phyloP scores from a whole-genome alignment of 1,140 invertebrate species.

The Drosophila rufa region DNA sequence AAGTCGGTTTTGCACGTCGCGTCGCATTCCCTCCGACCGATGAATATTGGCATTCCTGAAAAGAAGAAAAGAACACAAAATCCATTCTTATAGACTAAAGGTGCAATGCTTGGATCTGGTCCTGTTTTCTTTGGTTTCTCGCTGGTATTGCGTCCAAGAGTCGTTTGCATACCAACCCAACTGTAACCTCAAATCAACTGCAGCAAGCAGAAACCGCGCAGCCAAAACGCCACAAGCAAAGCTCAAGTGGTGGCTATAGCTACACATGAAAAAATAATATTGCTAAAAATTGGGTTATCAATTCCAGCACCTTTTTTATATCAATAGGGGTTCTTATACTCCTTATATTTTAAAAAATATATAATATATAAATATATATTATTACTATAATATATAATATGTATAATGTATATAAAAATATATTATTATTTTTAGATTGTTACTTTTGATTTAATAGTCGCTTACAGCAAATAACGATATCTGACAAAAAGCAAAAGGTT shows the following conservation, averaged over 20 bases:
- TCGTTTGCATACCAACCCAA: conserved; percentile 69
- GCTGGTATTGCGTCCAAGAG: conserved; percentile 25
- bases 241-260: conserved; percentile 13
- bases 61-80: conserved; percentile 52
- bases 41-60: conserved; percentile 21
- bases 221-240: conserved; percentile 19
- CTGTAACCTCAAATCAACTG: conserved; percentile 23
- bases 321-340: background rate
- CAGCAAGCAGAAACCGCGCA: conserved; percentile 20
- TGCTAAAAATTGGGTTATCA: background rate
- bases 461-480: background rate
- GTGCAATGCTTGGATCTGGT: conserved; percentile 55
- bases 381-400: too few species aligned
- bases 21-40: background rate
- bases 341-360: too few species aligned
- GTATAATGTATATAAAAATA: too few species aligned
- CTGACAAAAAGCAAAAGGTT: too few species aligned
- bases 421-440: too few species aligned
- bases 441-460: too few species aligned
- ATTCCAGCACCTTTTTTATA: background rate
- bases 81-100: conserved; percentile 58
- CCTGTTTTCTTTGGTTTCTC: conserved; percentile 17
- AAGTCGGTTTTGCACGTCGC: conserved; percentile 8
- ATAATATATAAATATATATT: too few species aligned
- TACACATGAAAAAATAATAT: conserved; percentile 11